These are phyloP conservation scores for Ichneumoninae sp. DNA, from an alignment of 2,888 invertebrate species.

Conservation along the genomic window DNA sequence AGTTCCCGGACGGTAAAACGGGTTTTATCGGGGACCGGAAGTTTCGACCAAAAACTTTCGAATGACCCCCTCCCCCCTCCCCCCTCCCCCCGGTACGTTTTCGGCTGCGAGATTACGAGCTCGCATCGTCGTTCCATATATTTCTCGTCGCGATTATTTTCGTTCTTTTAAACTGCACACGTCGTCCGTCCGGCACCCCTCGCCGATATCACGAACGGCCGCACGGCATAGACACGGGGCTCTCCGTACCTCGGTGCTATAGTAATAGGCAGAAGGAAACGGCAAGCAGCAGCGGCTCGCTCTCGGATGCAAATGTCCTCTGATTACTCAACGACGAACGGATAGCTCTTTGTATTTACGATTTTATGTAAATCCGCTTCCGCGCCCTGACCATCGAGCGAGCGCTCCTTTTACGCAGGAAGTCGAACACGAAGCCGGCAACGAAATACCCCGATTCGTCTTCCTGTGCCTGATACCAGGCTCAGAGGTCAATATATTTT, in stretches of 20 bases:
- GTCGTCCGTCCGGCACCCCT: background rate
- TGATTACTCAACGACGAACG: slow-evolving; percentile 71
- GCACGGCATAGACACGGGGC: background rate
- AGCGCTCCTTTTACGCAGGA: slow-evolving; percentile 71
- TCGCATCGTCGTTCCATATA: slow-evolving; percentile 18
- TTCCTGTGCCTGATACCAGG: slow-evolving; percentile 55
- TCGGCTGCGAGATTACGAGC: slow-evolving; percentile 31
- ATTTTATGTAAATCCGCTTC: slow-evolving; percentile 73
- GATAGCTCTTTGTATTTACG: slow-evolving; percentile 71
- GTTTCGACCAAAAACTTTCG: slow-evolving; percentile 47
- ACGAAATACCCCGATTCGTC: slow-evolving; percentile 40
- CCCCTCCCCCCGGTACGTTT: background rate
- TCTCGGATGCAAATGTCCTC: slow-evolving; percentile 71
- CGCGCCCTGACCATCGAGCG: slow-evolving; percentile 52
- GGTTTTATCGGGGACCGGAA: slow-evolving; percentile 63
- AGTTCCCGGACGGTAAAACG: background rate
- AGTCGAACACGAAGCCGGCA: slow-evolving; percentile 69
- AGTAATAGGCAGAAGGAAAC: slow-evolving; percentile 13
- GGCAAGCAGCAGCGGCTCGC: slow-evolving; percentile 33
- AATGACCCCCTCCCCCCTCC: slow-evolving; percentile 23
- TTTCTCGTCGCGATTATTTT: slow-evolving; percentile 37
- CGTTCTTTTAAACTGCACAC: slow-evolving; percentile 25
- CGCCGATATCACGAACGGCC: background rate
- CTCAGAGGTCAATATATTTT: slow-evolving; percentile 73
- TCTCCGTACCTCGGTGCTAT: slow-evolving; percentile 6